Evolutionary conservation across 1,140 invertebrate genomes (phyloP), one percentile per base, ranked within the genome.

Genomic region (Macrostomum lignano): DNA sequence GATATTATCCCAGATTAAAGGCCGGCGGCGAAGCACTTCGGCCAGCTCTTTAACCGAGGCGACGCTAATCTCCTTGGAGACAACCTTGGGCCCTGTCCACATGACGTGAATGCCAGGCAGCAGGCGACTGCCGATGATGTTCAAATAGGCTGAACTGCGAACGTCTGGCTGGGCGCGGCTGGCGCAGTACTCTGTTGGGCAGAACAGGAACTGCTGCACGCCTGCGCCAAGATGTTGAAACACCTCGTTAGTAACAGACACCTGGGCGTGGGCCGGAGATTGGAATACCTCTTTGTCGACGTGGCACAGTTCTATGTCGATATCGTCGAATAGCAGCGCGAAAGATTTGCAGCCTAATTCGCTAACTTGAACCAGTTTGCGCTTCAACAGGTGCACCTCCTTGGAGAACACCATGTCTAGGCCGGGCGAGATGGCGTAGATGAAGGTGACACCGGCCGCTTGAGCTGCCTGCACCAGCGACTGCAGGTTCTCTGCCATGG

Each of bases 1-100:
- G n/a, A 94, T 62, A 61, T 98, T 98, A 54, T 98, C 88, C 88
- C 88, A 98, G 39, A 98, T 93, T 3, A 94, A 71, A 1, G 82
- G 81, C 7, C 77, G 74, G 23, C 88, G 60, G 33, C 71, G 64
- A 14, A 96, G 53, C 3, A 86, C 75, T 50, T 77, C 72, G 0
- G 76, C 73, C 20, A 98, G 75, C 54, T 88, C 79, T 52, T 79
- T 70, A 25, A 94, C 73, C 4, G 76, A 77, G 43, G 82, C 73
- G 13, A 81, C 65, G 1, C 74, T 74, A 29, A 98, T 62, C 9
- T 67, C 62, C 55, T 84, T 73, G 2, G 81, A 84, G 43, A 96
- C 82, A 5, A 94, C 84, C 59, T 81, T 82, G 10, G 72, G 69
- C 19, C 81, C 78, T 39, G 86, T 94, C 86, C 86, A 94, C 69